Base-by-base conservation (phyloP, 2,113 vertebrate genomes). In the Ibidorhyncha struthersii region DNA sequence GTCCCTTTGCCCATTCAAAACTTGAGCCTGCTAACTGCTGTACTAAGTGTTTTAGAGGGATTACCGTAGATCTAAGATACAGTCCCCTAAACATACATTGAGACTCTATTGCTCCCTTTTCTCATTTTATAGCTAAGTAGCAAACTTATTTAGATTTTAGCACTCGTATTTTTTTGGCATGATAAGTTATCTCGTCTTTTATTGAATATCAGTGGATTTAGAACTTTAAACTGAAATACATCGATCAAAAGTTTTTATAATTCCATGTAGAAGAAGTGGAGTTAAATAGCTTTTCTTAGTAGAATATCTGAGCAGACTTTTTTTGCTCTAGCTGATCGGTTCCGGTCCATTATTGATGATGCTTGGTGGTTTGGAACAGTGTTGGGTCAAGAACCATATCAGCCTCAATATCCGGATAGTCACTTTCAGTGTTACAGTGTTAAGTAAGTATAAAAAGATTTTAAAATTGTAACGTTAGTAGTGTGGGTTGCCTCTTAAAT, bases 291-390 rank as follows among this genome's bases (percentile, higher is more conserved):
- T 34, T 25, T 27, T 25, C 47, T 40, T 20, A 78, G 50, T n/a
- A 87, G 34, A 71, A 1, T 84, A 0, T 73, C 23, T 67, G 30
- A 94, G 56, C 36, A 27, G 56, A 36, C 34, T 59, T 84, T n/a
- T 80, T 96, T 66, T 96, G 22, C 81, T 97, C 17, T 41, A 99
- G 99, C 98, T 66, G 99, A 99, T 95, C 97, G 98, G 77, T 99
- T 99, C 95, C 99, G 99, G 61, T 99, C 99, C 20, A 99, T 99
- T 76, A 99, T 99, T 72, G 99, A 99, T 6, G 99, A 99, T 14
- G 99, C 99, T 20, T 99, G 99, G 99, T 99, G 99, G 99, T 99
- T 99, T 97, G 99, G 99, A 96, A 99, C 98, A n/a, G 99, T 99
- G 67, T 95, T 99, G 78, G 99, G 98, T 93, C 99, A 99, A 98